A percentile compares a stretch with the other conserved stretches of the same genome.
Evolutionary conservation across 2,797 vertebrate species (phyloP).

Genomic region (Poecilia wingei): DNA sequence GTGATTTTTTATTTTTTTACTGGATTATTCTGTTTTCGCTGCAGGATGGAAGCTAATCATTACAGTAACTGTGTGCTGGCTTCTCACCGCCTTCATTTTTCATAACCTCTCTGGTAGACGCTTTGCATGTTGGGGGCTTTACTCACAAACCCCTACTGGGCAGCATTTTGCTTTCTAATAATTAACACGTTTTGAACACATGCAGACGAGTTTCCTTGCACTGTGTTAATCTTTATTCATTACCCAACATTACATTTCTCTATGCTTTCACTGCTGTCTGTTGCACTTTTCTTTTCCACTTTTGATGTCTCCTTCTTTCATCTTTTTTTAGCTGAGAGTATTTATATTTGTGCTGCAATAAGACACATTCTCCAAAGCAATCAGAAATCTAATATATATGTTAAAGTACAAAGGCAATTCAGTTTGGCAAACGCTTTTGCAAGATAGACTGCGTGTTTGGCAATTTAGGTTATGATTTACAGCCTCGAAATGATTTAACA

Average conservation of each 20-base stretch:
- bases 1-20: neutral
- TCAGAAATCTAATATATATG: slow-evolving; percentile 1
- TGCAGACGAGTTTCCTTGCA: neutral
- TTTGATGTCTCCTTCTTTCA: neutral
- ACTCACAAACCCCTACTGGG: neutral
- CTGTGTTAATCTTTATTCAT: neutral
- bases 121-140: neutral
- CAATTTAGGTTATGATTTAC: neutral
- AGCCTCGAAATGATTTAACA: neutral
- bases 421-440: neutral
- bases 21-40: neutral
- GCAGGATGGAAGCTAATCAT: neutral
- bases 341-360: neutral
- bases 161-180: neutral
- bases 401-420: neutral
- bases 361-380: neutral
- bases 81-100: neutral
- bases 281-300: neutral
- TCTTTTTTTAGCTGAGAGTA: neutral
- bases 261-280: neutral
- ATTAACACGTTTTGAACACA: neutral
- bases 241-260: neutral
- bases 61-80: neutral
- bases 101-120: neutral
- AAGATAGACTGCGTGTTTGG: neutral